These are phyloP conservation scores for Chionis minor DNA, from an alignment of 2,113 vertebrate genomes.

Conservation along the genomic window DNA sequence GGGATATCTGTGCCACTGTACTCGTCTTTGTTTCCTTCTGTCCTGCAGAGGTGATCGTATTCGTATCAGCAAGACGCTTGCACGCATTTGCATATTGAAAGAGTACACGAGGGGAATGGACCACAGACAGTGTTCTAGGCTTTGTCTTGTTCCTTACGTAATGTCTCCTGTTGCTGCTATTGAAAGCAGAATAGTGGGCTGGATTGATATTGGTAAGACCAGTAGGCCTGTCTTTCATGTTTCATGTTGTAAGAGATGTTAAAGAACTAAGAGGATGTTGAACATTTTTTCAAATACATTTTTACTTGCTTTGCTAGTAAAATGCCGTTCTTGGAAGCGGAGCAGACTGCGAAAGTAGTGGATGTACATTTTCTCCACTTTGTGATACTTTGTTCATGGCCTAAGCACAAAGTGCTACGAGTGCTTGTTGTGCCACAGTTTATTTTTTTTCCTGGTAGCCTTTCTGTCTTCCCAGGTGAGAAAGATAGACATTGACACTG, in stretches of 20 bases:
- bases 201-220: background rate
- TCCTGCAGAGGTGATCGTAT: background rate
- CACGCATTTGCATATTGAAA: fast-evolving
- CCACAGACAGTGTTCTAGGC: background rate
- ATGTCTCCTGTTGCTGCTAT: background rate
- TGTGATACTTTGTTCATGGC: background rate
- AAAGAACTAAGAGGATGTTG: background rate
- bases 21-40: background rate
- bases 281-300: background rate
- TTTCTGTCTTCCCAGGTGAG: background rate
- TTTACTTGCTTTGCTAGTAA: background rate
- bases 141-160: background rate
- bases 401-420: background rate
- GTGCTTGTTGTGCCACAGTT: background rate
- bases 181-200: background rate
- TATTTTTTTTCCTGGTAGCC: background rate
- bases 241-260: background rate
- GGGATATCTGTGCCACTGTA: background rate
- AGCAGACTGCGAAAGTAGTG: background rate
- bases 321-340: background rate
- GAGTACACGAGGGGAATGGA: background rate
- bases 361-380: background rate
- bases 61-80: background rate
- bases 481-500: background rate
- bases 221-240: background rate